These are phyloP conservation scores for Mamestra configurata DNA, from an alignment of 1,140 invertebrate species.

Conservation along the genomic window DNA sequence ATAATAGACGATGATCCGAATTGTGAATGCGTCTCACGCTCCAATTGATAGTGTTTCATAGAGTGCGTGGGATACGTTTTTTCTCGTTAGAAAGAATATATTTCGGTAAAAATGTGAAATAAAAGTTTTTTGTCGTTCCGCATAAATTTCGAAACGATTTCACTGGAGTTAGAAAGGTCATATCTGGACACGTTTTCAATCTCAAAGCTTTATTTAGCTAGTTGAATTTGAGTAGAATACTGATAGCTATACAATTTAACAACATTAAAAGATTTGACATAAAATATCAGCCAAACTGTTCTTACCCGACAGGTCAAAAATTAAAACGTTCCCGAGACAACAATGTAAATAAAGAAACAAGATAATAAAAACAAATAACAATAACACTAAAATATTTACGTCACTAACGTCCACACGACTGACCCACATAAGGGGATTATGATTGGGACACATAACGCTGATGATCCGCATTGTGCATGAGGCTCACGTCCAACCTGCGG, in stretches of 20 bases:
- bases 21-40: slow-evolving; percentile 40
- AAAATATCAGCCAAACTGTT: background rate
- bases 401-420: background rate
- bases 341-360: slow-evolving; percentile 28
- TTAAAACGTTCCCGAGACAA: background rate
- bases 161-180: background rate
- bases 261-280: background rate
- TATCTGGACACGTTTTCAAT: too few species aligned
- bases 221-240: too few species aligned
- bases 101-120: background rate
- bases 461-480: slow-evolving; percentile 31
- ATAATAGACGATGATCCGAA: slow-evolving; percentile 46
- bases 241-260: too few species aligned
- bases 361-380: slow-evolving; percentile 22
- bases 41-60: slow-evolving; percentile 35
- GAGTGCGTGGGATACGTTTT: slow-evolving; percentile 5
- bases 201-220: too few species aligned
- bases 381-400: slow-evolving; percentile 14
- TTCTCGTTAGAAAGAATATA: background rate
- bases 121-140: background rate
- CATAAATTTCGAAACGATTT: background rate
- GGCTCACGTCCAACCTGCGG: slow-evolving; percentile 28
- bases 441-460: slow-evolving; percentile 24
- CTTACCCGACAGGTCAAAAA: background rate
- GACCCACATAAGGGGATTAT: slow-evolving; percentile 41